A percentile compares a stretch with the other conserved stretches of the same genome.
Evolutionary conservation across 2,888 invertebrate species (phyloP).

Genomic region (Drosophila monieri): DNA sequence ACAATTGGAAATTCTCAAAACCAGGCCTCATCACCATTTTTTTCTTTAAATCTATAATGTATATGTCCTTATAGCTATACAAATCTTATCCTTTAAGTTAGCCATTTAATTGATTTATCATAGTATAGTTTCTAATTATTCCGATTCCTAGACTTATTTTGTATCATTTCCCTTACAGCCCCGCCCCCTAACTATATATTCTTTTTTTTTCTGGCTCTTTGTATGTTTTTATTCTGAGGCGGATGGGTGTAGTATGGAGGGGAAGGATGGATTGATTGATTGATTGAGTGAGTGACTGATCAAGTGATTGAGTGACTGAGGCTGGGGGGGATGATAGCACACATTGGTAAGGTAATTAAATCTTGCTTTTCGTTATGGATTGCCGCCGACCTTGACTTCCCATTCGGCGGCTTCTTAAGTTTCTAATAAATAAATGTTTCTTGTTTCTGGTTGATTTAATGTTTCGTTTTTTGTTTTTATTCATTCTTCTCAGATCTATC

Average conservation of each 20-base stretch:
- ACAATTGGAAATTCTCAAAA: conserved; percentile 17
- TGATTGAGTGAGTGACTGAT: not conserved
- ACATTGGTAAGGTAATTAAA: conserved; percentile 64
- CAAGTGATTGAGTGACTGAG: not conserved
- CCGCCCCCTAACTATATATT: conserved; percentile 1
- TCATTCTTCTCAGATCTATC: conserved; percentile 30
- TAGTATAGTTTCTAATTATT: conserved; percentile 21
- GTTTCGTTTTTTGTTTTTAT: conserved; percentile 24
- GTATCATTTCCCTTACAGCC: conserved; percentile 9
- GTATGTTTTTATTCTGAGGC: not conserved
- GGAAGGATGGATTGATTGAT: conserved; percentile 1
- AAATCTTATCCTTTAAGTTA: conserved; percentile 26
- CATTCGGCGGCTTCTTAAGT: conserved; percentile 41
- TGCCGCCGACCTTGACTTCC: conserved; percentile 33
- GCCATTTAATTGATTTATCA: conserved; percentile 29
- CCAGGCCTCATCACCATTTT: not conserved
- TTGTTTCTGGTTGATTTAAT: conserved; percentile 33
- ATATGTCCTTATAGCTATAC: conserved; percentile 28
- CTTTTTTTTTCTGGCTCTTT: conserved; percentile 3
- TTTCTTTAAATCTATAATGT: conserved; percentile 8
- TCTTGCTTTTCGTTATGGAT: conserved; percentile 64
- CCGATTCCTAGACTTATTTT: conserved; percentile 20
- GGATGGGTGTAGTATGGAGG: not conserved
- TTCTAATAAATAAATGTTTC: conserved; percentile 59
- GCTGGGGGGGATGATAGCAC: conserved; percentile 36